A percentile compares a stretch with the other conserved stretches of the same genome.
phyloP scores from a whole-genome alignment of 92 coral and sea anemone species.

The Bergia sp. region DNA sequence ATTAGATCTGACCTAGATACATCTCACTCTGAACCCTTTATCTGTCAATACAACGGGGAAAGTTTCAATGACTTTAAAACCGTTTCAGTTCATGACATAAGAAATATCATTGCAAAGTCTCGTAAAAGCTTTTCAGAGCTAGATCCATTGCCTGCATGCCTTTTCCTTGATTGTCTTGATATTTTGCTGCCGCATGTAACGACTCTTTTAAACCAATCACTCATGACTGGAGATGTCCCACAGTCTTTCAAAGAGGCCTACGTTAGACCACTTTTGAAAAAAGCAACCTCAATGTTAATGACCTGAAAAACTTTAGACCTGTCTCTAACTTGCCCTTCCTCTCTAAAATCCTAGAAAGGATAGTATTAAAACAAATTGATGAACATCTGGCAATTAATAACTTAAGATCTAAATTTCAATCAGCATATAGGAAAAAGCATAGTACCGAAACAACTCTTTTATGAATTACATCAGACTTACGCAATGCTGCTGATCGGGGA shows the following conservation, averaged over 20 bases:
- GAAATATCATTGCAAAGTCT: neutral
- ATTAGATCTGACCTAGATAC: neutral
- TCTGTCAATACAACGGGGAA: neutral
- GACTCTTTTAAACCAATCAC: neutral
- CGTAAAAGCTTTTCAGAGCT: neutral
- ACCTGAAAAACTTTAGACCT: neutral
- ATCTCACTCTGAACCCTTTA: neutral
- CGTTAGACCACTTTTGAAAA: too few relatives aligned
- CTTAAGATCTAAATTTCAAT: neutral
- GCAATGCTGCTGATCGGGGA: neutral
- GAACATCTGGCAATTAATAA: neutral
- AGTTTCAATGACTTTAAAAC: neutral
- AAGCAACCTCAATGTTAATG: neutral
- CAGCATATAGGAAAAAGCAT: neutral
- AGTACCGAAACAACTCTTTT: neutral
- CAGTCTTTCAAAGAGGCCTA: too few relatives aligned
- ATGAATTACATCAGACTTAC: neutral
- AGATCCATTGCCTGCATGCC: neutral
- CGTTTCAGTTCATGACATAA: neutral
- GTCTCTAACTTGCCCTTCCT: too few relatives aligned
- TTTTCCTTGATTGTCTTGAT: neutral
- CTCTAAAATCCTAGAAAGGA: neutral
- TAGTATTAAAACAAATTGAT: neutral
- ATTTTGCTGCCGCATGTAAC: neutral
- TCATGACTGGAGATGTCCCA: neutral